Evolutionary conservation across 2,797 vertebrate species (phyloP).

Genomic region (Naso thynnoides): DNA sequence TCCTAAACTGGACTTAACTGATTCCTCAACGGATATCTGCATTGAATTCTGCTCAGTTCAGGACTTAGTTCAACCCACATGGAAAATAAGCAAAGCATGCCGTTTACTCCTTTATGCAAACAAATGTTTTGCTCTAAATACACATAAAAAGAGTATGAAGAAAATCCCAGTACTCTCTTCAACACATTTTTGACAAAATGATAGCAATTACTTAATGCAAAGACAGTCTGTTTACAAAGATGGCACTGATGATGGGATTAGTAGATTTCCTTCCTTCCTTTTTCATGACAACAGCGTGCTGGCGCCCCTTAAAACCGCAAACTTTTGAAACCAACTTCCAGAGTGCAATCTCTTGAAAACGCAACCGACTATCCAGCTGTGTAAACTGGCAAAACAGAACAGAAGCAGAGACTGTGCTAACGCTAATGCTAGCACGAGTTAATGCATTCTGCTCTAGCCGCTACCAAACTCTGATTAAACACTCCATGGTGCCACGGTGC

Average conservation of each 20-base stretch:
- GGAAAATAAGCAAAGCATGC: not conserved
- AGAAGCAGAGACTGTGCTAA: too few relatives aligned
- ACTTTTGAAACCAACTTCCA: too few relatives aligned
- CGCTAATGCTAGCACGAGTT: too few relatives aligned
- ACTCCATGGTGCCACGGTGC: too few relatives aligned
- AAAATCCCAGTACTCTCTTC: not conserved
- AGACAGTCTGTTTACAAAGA: not conserved
- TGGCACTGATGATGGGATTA: not conserved
- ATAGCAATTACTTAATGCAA: not conserved
- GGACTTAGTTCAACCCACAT: not conserved
- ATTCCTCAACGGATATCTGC: constrained; percentile 13
- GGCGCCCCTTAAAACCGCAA: too few relatives aligned
- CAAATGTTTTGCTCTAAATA: not conserved
- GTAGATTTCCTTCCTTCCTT: too few relatives aligned
- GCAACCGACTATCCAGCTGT: too few relatives aligned
- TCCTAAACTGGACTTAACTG: not conserved
- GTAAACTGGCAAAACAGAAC: too few relatives aligned
- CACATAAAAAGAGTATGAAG: not conserved
- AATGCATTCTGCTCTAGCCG: too few relatives aligned
- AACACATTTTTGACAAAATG: not conserved
- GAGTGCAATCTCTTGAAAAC: too few relatives aligned
- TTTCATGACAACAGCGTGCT: too few relatives aligned
- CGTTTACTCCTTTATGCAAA: not conserved
- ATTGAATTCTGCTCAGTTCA: constrained; percentile 12
- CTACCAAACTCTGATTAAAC: too few relatives aligned